Percentiles rank a stretch among this genome's conserved stretches.
Conservation (phyloP, 2,113 vertebrate genomes). For the Channa maculata region DNA sequence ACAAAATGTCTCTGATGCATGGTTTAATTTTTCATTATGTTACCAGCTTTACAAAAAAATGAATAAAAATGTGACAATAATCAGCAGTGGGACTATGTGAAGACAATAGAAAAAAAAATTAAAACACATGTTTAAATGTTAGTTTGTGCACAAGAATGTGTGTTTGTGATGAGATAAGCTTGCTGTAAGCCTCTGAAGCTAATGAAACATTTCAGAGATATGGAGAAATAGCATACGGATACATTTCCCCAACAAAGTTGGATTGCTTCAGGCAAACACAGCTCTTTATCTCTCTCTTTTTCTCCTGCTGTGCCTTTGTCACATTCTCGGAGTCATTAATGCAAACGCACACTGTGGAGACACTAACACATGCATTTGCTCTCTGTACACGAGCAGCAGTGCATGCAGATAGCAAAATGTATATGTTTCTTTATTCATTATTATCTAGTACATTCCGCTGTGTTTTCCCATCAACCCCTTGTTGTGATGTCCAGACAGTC, state of each 20-base stretch:
- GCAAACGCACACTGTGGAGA: constrained; percentile 53
- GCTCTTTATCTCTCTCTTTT: constrained; percentile 50
- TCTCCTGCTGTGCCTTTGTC: constrained; percentile 69
- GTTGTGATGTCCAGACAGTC: constrained; percentile 63
- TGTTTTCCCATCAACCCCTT: constrained; percentile 68
- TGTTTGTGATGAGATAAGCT: constrained; percentile 64
- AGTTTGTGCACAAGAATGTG: constrained; percentile 24
- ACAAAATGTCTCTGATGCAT: constrained; percentile 10
- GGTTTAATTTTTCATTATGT: constrained; percentile 22
- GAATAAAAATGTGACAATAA: constrained; percentile 48
- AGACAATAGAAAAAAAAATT: constrained; percentile 34
- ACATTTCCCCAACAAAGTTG: constrained; percentile 52
- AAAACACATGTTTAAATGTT: constrained; percentile 68
- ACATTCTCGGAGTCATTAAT: constrained; percentile 61
- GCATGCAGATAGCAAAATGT: constrained; percentile 30
- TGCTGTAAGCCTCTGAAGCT: constrained; percentile 41
- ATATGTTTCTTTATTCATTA: constrained; percentile 47
- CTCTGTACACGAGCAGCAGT: constrained; percentile 41
- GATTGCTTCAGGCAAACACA: constrained; percentile 66
- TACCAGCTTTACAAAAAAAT: constrained; percentile 35
- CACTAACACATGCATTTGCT: constrained; percentile 48
- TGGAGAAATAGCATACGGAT: constrained; percentile 14
- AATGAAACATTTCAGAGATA: constrained; percentile 60
- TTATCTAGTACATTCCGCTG: constrained; percentile 56
- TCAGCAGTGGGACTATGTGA: constrained; percentile 40